Base-by-base conservation (phyloP, 2,888 invertebrate species). In the Dione juno region DNA sequence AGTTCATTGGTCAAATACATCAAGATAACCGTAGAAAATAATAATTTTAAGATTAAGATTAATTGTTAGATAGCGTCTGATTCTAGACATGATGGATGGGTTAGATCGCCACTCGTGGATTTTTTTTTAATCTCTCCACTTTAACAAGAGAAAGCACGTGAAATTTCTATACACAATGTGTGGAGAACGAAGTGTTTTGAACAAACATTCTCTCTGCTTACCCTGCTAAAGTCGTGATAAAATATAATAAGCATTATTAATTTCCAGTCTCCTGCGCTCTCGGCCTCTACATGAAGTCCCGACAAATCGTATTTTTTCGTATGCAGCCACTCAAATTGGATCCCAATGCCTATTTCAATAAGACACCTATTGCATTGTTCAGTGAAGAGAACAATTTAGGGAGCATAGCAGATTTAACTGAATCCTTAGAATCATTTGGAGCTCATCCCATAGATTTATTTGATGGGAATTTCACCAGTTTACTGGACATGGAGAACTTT, bases 381-480 rank as follows among this genome's bases (percentile, higher is more conserved):
- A 95, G 95, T 79, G 94, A 90, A 59, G 91, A 94, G 19, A 85
- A 82, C 54, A 84, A 85, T 61, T 74, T 81, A 8, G 84, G 82
- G 71, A 92, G 94, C 64, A 80, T 94, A 1, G 68, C 77, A 1
- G 86, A 89, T 13, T 80, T 93, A 0, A 84, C 81, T 50, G 87
- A 89, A 6, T 88, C 92, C 0, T 74, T 93, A 19, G 88, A 88
- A 73, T 79, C 80, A 1, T 79, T 93, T 13, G 93, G 93, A 67
- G 92, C 87, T 3, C 79, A 81, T 53, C 91, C 93, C 0, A 88
- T 92, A 10, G 83, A 88, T 50, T 89, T 94, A 61, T 96, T 95
- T 78, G 93, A 96, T 81, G 96, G 96, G 3, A 95, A 95, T 79
- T 96, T 95, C 80, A 92, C 94, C 0, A 94, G 94, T 70, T 88